Evolutionary conservation across 2,113 vertebrate genomes (phyloP), one percentile per base, ranked within the genome.

Genomic region (Piprites chloris): DNA sequence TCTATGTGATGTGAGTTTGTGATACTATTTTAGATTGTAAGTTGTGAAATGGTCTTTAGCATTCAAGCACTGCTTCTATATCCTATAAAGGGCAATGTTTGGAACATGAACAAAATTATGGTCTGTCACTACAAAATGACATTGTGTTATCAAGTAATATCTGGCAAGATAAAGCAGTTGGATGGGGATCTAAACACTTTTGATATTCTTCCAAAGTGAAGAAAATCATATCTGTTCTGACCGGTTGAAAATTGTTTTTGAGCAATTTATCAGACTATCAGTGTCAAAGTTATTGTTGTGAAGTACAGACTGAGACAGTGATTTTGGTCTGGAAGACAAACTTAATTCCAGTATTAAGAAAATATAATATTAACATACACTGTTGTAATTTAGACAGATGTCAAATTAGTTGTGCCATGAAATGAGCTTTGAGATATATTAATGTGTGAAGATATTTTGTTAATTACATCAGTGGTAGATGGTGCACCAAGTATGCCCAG

Each of bases 161-260:
- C 95, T 97, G 96, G 95, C 93, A 95, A 91, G 87, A 91, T 61
- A 79, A 78, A 87, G 78, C 62, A 89, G 59, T 75, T 95, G 88
- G 72, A 93, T 18, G 42, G 23, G 68, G 56, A 86, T 94, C 93
- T 96, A 93, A 93, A 78, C 42, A 94, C 77, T 95, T 86, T 50
- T 97, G 97, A 78, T 88, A 97, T 33, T 83, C 50, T 88, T 95
- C 97, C 97, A 96, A 97, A 97, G 90, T 86, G 92, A 94, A 97
- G 95, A 95, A 96, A 98, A 97, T 96, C 44, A 0, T 91, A 97
- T 97, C 94, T 97, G 90, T 72, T 97, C 91, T 95, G 76, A 92
- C 69, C 90, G 75, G 74, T 44, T 96, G 89, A 96, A 97, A 97
- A 97, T 65, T 89, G 61, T 91, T 97, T 97, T 87, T 95, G 67